phyloP scores from a whole-genome alignment of 2,888 invertebrate genomes.

The Tenthredo distinguenda region DNA sequence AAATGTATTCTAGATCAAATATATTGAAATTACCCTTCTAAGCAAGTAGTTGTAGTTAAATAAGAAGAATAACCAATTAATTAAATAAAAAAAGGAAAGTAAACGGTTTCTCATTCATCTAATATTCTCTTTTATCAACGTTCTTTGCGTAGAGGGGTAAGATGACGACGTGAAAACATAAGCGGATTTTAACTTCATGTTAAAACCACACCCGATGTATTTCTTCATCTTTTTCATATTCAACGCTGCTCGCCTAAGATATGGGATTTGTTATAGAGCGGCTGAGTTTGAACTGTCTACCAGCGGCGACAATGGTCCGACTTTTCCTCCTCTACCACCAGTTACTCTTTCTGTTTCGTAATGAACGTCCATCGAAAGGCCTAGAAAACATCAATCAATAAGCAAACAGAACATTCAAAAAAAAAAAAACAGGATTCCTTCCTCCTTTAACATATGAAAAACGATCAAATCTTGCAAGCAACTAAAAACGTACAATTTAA shows the following conservation, averaged over 20 bases:
- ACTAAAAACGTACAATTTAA: slow-evolving; percentile 7
- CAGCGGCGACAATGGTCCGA: slow-evolving; percentile 88
- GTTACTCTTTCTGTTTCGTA: slow-evolving; percentile 87
- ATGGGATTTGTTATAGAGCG: slow-evolving; percentile 82
- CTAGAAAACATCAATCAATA: slow-evolving; percentile 74
- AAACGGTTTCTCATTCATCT: background rate
- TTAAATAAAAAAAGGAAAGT: background rate
- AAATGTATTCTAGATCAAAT: slow-evolving; percentile 39
- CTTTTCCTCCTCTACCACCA: slow-evolving; percentile 85
- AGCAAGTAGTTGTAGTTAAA: background rate
- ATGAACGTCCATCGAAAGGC: slow-evolving; percentile 87
- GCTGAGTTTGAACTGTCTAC: slow-evolving; percentile 88
- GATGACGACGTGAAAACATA: background rate
- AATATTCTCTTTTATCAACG: slow-evolving; percentile 22
- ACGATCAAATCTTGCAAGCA: background rate
- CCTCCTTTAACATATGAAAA: background rate
- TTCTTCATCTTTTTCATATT: slow-evolving; percentile 29
- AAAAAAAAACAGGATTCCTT: background rate
- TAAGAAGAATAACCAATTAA: background rate
- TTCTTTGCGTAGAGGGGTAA: slow-evolving; percentile 21
- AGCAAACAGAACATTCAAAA: background rate
- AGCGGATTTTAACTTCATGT: slow-evolving; percentile 22
- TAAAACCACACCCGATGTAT: slow-evolving; percentile 23
- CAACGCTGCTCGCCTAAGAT: slow-evolving; percentile 33
- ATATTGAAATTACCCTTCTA: slow-evolving; percentile 23